These are phyloP conservation scores for Harpegnathos saltator DNA, from an alignment of 1,140 invertebrate genomes.

Conservation along the genomic window DNA sequence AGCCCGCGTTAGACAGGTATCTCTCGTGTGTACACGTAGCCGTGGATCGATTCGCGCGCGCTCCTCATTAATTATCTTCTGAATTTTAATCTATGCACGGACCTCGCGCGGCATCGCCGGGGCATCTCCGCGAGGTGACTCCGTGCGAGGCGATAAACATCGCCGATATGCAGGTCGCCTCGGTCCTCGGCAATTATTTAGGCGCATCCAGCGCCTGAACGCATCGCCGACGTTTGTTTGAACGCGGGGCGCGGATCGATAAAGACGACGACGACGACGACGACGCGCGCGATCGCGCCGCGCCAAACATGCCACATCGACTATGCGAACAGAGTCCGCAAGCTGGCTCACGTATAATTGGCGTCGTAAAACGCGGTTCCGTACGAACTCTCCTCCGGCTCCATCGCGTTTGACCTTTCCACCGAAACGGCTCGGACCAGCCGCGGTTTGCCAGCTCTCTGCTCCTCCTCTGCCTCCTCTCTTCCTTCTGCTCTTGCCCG, in stretches of 20 bases:
- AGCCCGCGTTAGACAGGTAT: background rate
- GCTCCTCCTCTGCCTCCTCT: background rate
- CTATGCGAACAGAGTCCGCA: constrained; percentile 31
- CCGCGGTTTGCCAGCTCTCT: constrained; percentile 19
- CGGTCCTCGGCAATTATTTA: too few relatives aligned
- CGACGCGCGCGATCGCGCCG: constrained; percentile 6
- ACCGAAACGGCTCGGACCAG: constrained; percentile 5
- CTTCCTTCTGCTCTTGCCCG: too few relatives aligned
- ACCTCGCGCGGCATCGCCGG: too few relatives aligned
- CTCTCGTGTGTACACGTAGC: background rate
- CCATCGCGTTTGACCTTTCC: constrained; percentile 32
- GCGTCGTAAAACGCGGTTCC: constrained; percentile 46
- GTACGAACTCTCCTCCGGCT: background rate
- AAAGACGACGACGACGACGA: constrained; percentile 50
- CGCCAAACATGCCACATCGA: constrained; percentile 33
- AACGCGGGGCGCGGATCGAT: constrained; percentile 38
- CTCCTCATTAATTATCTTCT: too few relatives aligned
- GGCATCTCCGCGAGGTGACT: too few relatives aligned
- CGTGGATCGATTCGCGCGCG: background rate
- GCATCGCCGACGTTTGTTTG: background rate
- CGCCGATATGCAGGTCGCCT: too few relatives aligned
- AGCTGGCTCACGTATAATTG: constrained; percentile 55
- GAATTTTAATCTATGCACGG: too few relatives aligned
- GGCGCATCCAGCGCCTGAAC: too few relatives aligned
- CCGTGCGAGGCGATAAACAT: too few relatives aligned